Conservation (phyloP, 2,113 vertebrate species). For the Brachyistius frenatus region DNA sequence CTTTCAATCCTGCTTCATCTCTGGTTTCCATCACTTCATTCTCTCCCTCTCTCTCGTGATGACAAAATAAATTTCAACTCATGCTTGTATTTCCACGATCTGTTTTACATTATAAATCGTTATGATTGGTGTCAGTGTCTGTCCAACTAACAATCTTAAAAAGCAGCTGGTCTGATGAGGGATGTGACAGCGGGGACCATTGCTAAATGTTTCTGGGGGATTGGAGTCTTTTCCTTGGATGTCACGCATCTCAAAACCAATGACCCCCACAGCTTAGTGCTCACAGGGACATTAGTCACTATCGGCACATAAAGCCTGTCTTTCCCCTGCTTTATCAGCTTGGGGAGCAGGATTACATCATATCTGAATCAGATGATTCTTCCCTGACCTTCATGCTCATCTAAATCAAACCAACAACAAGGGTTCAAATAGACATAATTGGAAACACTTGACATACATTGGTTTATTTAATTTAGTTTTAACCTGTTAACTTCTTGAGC, state of each 20-base stretch:
- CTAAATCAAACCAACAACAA: conserved; percentile 23
- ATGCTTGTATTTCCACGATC: neutral
- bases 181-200: conserved; percentile 38
- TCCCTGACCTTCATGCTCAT: conserved; percentile 59
- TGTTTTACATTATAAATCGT: neutral
- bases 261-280: conserved; percentile 43
- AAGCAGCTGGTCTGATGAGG: neutral
- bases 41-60: conserved; percentile 10
- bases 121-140: conserved; percentile 13
- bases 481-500: too few relatives aligned
- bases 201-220: conserved; percentile 39
- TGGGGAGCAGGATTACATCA: conserved; percentile 66
- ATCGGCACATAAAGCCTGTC: conserved; percentile 25
- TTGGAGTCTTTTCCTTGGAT: conserved; percentile 48
- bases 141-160: conserved; percentile 14
- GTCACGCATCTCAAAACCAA: conserved; percentile 55
- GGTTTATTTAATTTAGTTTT: too few relatives aligned
- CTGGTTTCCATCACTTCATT: conserved; percentile 18
- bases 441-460: neutral
- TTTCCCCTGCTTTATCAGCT: conserved; percentile 58
- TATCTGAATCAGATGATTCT: conserved; percentile 68
- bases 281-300: conserved; percentile 64
- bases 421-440: neutral
- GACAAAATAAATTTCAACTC: neutral
- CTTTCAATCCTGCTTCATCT: conserved; percentile 30